Evolutionary conservation across 2,888 invertebrate genomes (phyloP).

Genomic region (Toxonevra muliebris): DNA sequence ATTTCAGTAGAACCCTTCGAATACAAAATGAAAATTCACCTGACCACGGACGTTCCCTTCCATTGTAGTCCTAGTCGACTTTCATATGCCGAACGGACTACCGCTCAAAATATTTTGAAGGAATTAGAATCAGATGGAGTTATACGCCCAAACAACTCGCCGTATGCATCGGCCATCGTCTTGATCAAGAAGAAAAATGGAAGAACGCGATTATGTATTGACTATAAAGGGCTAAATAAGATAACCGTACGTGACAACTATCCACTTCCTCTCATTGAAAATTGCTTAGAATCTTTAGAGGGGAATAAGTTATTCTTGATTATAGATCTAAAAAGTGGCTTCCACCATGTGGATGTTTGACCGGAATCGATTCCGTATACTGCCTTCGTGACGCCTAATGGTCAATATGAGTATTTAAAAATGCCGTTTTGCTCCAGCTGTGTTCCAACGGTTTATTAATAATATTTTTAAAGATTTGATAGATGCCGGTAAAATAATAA

Average conservation of each 20-base stretch:
- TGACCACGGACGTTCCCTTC: constrained; percentile 24
- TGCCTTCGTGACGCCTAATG: too few relatives aligned
- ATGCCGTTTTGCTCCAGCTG: not conserved
- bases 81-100: constrained; percentile 6
- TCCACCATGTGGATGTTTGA: not conserved
- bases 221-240: constrained; percentile 25
- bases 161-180: constrained; percentile 30
- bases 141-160: constrained; percentile 24
- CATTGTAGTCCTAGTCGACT: constrained; percentile 17
- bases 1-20: constrained; percentile 10
- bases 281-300: not conserved
- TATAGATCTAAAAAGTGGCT: not conserved
- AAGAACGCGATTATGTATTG: constrained; percentile 22
- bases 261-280: too few relatives aligned
- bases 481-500: too few relatives aligned
- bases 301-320: not conserved
- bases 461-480: too few relatives aligned
- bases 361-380: too few relatives aligned
- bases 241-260: constrained; percentile 21
- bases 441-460: not conserved
- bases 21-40: constrained; percentile 29
- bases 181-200: constrained; percentile 32
- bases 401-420: too few relatives aligned
- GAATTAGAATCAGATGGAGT: constrained; percentile 16
- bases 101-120: constrained; percentile 17